Base-by-base conservation (phyloP, 1,140 invertebrate genomes). In the Brachionus plicatilis region DNA sequence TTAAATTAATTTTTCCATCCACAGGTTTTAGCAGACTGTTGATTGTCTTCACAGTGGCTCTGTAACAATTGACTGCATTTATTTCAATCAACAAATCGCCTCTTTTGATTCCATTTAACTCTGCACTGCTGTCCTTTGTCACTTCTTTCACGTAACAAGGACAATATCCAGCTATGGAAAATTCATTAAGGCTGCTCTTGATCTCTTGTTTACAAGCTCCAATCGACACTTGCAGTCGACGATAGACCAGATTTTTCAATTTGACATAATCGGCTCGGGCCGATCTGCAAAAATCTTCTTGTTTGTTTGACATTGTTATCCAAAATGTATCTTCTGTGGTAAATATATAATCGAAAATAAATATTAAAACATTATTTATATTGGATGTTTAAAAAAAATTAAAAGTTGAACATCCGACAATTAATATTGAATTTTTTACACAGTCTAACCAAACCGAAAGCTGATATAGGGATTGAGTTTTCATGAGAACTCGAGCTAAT, bases 351-450 rank as follows among this genome's bases (percentile, higher is more conserved):
- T n/a, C n/a, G n/a, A n/a, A n/a, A n/a, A n/a, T n/a, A n/a, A n/a
- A n/a, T n/a, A n/a, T n/a, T n/a, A n/a, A 60, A 60, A 6, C n/a
- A 9, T 60, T 60, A 60, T 60, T 60, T 60, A 60, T 60, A 60
- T 9, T 60, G 9, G 20, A 20, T 72, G n/a, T 43, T 20, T 17
- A 72, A 1, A 37, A 20, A 27, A 12, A 72, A 43, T 72, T 72
- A 41, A 72, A 72, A 72, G 68, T 72, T 72, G 68, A 72, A 43
- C 41, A 72, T 37, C 68, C 68, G 68, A 72, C 37, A 68, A 68
- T 27, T 33, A 33, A 33, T 37, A 2, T 20, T 65, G 33, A 37
- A 68, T 37, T 68, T 29, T 43, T 41, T 17, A 43, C 33, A 43
- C 37, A 72, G 33, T 4, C 7, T 20, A 60, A 24, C 53, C 45